Percentiles rank a stretch among this genome's conserved stretches.
phyloP scores from a whole-genome alignment of 2,113 vertebrate genomes.

The Trichomycterus rosablanca region DNA sequence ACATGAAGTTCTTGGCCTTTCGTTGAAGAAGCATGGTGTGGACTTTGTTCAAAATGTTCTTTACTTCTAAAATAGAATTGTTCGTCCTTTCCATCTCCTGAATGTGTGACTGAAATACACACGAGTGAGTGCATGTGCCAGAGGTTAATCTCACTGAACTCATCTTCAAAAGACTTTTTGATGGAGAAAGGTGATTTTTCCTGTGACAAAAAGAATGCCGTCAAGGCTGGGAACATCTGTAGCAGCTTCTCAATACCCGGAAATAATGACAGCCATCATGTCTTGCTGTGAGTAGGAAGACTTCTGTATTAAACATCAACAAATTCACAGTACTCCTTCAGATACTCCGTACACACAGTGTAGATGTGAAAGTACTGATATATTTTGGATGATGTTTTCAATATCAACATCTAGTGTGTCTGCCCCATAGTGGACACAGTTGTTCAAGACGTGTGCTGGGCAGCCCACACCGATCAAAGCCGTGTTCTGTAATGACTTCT shows the following conservation, averaged over 20 bases:
- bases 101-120: conserved; percentile 23
- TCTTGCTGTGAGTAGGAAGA: conserved; percentile 31
- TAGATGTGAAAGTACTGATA: conserved; percentile 41
- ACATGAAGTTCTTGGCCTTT: too few relatives aligned
- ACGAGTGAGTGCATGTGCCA: too few relatives aligned
- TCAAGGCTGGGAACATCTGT: conserved; percentile 39
- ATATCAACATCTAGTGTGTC: conserved; percentile 38
- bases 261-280: conserved; percentile 37
- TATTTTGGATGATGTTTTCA: conserved; percentile 39
- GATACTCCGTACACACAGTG: conserved; percentile 18
- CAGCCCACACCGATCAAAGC: conserved; percentile 33
- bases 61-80: background rate
- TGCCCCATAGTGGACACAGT: conserved; percentile 34
- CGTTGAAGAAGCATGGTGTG: too few relatives aligned
- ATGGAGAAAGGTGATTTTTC: conserved; percentile 27
- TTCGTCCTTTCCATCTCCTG: conserved; percentile 33
- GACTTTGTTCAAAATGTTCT: background rate
- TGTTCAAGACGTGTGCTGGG: conserved; percentile 39
- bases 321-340: conserved; percentile 37
- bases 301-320: background rate
- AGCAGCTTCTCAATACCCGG: conserved; percentile 27
- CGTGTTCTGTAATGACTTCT: conserved; percentile 35
- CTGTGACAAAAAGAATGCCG: conserved; percentile 40
- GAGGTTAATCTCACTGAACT: conserved; percentile 42
- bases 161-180: conserved; percentile 38